phyloP scores from a whole-genome alignment of 2,888 invertebrate genomes.

The Tachina grossa region DNA sequence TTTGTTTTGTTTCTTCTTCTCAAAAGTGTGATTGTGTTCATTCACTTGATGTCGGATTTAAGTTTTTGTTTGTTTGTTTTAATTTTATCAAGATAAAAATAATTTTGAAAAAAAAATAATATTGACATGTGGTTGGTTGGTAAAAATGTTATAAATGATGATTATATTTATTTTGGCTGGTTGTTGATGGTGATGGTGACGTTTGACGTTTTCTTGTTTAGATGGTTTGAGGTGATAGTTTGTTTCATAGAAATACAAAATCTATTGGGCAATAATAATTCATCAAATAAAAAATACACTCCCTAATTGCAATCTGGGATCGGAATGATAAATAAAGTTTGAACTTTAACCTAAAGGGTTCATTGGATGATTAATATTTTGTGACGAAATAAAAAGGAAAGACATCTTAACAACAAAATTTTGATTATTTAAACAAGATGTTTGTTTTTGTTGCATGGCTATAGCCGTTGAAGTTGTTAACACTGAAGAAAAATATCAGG shows the following conservation, averaged over 20 bases:
- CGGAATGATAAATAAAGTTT: slow-evolving; percentile 58
- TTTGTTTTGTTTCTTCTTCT: not conserved
- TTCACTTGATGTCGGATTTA: slow-evolving; percentile 35
- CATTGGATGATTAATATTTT: slow-evolving; percentile 68
- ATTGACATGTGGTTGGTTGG: slow-evolving; percentile 68
- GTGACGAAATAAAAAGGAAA: slow-evolving; percentile 14
- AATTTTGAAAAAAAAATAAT: slow-evolving; percentile 18
- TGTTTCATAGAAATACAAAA: slow-evolving; percentile 27
- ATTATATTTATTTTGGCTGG: slow-evolving; percentile 17
- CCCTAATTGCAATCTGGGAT: slow-evolving; percentile 53
- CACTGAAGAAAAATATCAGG: not conserved
- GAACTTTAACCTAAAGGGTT: slow-evolving; percentile 66
- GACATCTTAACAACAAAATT: slow-evolving; percentile 22
- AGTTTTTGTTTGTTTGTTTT: slow-evolving; percentile 40
- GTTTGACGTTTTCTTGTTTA: slow-evolving; percentile 49
- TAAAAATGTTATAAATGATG: slow-evolving; percentile 66
- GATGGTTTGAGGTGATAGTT: not conserved
- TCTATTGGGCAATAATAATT: slow-evolving; percentile 66
- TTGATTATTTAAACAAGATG: slow-evolving; percentile 11
- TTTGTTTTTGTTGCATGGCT: slow-evolving; percentile 11
- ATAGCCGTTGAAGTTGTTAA: slow-evolving; percentile 28
- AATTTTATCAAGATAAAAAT: slow-evolving; percentile 58
- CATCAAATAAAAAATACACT: slow-evolving; percentile 57
- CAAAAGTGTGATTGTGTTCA: slow-evolving; percentile 37
- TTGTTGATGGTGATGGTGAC: slow-evolving; percentile 38